These are phyloP conservation scores for Proctacanthus coquilletti DNA, from an alignment of 1,140 invertebrate genomes.

Conservation along the genomic window DNA sequence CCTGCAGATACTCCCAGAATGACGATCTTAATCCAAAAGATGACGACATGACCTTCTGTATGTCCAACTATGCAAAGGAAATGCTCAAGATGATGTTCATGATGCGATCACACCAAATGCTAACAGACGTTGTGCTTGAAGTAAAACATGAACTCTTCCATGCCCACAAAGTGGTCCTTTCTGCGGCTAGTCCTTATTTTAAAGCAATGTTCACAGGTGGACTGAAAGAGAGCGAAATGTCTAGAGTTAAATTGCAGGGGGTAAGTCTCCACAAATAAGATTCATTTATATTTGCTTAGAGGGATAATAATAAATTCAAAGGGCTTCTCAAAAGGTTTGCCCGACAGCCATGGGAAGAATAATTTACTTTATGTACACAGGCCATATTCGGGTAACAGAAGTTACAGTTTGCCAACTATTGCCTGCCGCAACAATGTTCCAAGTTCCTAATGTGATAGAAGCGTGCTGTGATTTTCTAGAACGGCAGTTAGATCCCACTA, in stretches of 20 bases:
- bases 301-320: background rate
- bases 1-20: background rate
- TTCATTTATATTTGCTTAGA: background rate
- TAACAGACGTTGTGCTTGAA: constrained; percentile 77
- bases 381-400: constrained; percentile 75
- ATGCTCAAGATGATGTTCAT: constrained; percentile 80
- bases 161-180: constrained; percentile 81
- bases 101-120: constrained; percentile 74
- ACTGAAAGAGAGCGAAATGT: constrained; percentile 74
- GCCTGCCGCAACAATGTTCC: constrained; percentile 86
- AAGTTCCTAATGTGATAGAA: constrained; percentile 78
- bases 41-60: constrained; percentile 69
- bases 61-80: constrained; percentile 70
- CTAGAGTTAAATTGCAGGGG: constrained; percentile 66
- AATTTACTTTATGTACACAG: constrained; percentile 83
- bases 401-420: constrained; percentile 77
- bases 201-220: constrained; percentile 90
- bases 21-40: constrained; percentile 26
- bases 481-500: constrained; percentile 78
- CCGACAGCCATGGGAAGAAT: constrained; percentile 70
- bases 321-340: constrained; percentile 30
- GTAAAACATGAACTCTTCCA: constrained; percentile 73
- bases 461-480: constrained; percentile 82
- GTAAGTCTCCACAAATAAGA: constrained; percentile 31
- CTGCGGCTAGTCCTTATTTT: constrained; percentile 88